phyloP scores from a whole-genome alignment of 2,888 invertebrate genomes.

The Camponotus fellah region DNA sequence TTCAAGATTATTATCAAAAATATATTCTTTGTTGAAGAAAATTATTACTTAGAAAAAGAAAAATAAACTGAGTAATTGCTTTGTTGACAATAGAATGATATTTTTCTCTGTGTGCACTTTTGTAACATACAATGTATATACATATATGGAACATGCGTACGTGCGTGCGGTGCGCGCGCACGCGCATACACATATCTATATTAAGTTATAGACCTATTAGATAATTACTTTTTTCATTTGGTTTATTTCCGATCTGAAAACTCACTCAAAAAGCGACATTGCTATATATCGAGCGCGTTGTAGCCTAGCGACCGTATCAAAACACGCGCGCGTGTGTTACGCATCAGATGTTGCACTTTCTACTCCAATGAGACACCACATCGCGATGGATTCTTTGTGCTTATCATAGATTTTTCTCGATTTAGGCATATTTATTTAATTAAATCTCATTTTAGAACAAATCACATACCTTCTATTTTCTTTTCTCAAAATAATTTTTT shows the following conservation, averaged over 20 bases:
- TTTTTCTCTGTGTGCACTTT: neutral
- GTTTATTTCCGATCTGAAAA: constrained; percentile 52
- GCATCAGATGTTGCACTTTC: constrained; percentile 43
- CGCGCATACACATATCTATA: constrained; percentile 2
- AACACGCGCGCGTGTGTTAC: constrained; percentile 68
- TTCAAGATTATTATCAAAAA: too few species aligned
- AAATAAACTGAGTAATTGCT: too few species aligned
- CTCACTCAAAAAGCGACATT: constrained; percentile 72
- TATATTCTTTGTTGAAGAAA: too few species aligned
- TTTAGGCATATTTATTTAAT: neutral
- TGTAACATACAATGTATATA: neutral
- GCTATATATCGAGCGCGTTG: constrained; percentile 79
- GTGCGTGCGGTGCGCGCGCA: neutral
- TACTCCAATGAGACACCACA: constrained; percentile 28
- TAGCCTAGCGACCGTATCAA: constrained; percentile 80
- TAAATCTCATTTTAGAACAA: neutral
- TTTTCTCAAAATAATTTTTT: neutral
- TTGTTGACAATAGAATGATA: too few species aligned
- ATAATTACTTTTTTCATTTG: constrained; percentile 37
- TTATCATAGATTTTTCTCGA: neutral
- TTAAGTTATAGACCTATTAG: neutral
- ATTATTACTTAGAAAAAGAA: too few species aligned
- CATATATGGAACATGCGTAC: neutral
- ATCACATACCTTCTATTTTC: neutral
- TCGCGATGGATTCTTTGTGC: neutral